Evolutionary conservation across 2,113 vertebrate species (phyloP), one percentile per base, ranked within the genome.

Genomic region (Melospiza georgiana): DNA sequence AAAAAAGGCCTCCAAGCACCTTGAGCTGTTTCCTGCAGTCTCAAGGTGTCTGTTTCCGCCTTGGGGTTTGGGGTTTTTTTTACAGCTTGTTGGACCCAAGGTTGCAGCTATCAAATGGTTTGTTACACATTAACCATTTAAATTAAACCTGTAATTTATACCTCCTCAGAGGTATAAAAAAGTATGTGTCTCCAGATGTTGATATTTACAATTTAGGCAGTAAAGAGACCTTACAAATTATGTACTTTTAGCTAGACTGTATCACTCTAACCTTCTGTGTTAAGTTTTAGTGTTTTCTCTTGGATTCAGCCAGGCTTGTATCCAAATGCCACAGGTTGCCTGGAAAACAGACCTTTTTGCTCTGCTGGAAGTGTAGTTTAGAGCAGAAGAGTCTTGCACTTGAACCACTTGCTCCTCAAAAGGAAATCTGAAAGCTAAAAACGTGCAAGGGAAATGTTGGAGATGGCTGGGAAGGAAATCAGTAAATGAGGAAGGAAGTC

Each of bases 401-500:
- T 49, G 57, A 94, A 63, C 82, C 21, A 17, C 69, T 81, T 21
- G 58, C 35, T 84, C 78, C 84, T 90, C 62, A 71, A 66, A 87
- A 89, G 79, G 82, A 96, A 94, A 80, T 79, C 74, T 73, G 57
- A 75, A 90, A 94, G 74, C 87, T 87, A 87, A 79, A 94, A 80
- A 74, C 33, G 66, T 85, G 59, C 78, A 94, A 89, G 91, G 93
- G 92, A 96, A 96, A 74, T 21, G 51, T 68, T 76, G 86, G 62
- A 81, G 94, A 65, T 87, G 65, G 43, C 59, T 92, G 44, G 41
- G 77, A 65, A 96, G 88, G 89, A 96, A 94, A 49, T 91, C 82
- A 43, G 91, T 48, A 78, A 85, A 75, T 2, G 0, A 90, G 75
- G 87, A 93, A 93, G 78, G 79, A 89, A 72, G 84, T 80, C 35